These are phyloP conservation scores for Carollia perspicillata DNA, from an alignment of 2,113 vertebrate species.

Conservation along the genomic window DNA sequence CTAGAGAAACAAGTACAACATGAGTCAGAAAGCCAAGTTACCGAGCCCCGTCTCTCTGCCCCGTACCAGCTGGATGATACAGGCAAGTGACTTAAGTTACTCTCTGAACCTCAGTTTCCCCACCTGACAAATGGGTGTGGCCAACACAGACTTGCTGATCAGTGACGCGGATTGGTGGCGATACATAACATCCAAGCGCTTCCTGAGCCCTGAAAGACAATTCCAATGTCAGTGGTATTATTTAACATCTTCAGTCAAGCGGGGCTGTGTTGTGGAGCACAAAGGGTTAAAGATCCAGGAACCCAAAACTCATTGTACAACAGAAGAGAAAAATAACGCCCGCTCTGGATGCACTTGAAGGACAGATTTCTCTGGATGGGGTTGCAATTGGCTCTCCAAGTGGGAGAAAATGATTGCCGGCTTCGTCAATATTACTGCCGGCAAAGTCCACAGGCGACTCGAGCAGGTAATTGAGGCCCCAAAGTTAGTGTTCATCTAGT, in stretches of 20 bases:
- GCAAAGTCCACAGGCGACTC: conserved; percentile 34
- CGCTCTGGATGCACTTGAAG: conserved; percentile 64
- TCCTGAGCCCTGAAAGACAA: not conserved
- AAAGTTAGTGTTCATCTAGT: conserved; percentile 68
- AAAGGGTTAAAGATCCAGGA: conserved; percentile 60
- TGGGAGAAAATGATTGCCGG: conserved; percentile 65
- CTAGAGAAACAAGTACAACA: not conserved
- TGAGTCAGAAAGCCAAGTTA: not conserved
- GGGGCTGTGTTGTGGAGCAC: not conserved
- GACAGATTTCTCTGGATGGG: conserved; percentile 67
- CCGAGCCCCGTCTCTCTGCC: not conserved
- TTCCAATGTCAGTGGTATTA: not conserved
- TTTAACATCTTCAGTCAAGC: not conserved
- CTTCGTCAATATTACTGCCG: conserved; percentile 70
- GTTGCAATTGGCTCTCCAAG: conserved; percentile 65
- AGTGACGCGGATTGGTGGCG: not conserved
- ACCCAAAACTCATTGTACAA: conserved; percentile 5
- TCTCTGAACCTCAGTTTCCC: not conserved
- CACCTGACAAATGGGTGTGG: not conserved
- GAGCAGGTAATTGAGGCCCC: conserved; percentile 74
- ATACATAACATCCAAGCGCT: not conserved
- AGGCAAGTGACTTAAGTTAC: not conserved
- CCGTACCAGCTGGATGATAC: not conserved
- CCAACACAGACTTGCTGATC: not conserved
- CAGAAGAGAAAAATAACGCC: conserved; percentile 67